Conservation (phyloP, 2,888 invertebrate genomes). For the Tetragonisca angustula region DNA sequence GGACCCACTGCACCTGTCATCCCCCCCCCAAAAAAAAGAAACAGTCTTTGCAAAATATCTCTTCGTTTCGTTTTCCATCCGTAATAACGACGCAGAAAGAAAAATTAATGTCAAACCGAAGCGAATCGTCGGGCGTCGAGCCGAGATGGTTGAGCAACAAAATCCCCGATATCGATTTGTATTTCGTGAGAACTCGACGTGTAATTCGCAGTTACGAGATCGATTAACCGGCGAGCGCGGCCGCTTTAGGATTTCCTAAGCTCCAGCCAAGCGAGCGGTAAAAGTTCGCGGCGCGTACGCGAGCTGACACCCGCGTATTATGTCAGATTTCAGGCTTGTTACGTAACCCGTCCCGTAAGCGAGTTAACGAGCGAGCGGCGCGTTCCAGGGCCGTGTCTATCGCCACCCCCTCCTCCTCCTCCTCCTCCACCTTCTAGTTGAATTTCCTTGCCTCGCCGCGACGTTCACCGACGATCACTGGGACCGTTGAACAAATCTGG, state of each 20-base stretch:
- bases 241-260: conserved; percentile 44
- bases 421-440: not conserved
- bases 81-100: no score
- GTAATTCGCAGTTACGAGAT: not conserved
- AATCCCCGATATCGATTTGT: not conserved
- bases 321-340: conserved; percentile 63
- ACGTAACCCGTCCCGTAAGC: conserved; percentile 66
- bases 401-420: not conserved
- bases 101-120: no score
- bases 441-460: not conserved
- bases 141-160: no score
- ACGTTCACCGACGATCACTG: not conserved
- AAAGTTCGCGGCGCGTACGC: conserved; percentile 48
- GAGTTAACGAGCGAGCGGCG: conserved; percentile 53
- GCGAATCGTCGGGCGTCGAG: no score
- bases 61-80: no score
- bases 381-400: conserved; percentile 38
- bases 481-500: conserved; percentile 10
- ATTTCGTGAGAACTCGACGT: not conserved
- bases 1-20: no score
- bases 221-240: conserved; percentile 32
- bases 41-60: no score
- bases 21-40: no score
- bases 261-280: conserved; percentile 30
- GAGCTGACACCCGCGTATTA: conserved; percentile 49